A percentile compares a stretch with the other conserved stretches of the same genome.
Conservation (phyloP, 2,113 vertebrate genomes). For the Elaphurus davidianus region DNA sequence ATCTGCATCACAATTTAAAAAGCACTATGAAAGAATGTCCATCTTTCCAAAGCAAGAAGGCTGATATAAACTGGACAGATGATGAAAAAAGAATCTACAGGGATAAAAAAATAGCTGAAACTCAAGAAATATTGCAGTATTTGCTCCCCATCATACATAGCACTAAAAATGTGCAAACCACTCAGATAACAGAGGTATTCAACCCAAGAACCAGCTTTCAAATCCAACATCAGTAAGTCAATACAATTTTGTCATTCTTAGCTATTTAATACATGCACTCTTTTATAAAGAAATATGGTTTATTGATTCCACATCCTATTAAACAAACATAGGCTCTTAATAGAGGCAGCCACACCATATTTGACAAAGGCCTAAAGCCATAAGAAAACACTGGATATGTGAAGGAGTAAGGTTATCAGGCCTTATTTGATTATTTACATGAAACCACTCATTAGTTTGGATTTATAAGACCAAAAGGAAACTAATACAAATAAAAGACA, state of each 20-base stretch:
- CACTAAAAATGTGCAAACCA: slow-evolving; percentile 5
- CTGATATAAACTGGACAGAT: slow-evolving; percentile 60
- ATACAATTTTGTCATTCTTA: background rate
- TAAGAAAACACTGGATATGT: background rate
- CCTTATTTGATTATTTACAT: background rate
- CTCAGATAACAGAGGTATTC: slow-evolving; percentile 36
- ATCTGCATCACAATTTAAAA: slow-evolving; percentile 35
- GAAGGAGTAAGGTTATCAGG: background rate
- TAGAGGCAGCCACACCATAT: background rate
- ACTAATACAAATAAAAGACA: background rate
- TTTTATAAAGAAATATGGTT: slow-evolving; percentile 8
- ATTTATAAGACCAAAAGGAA: background rate
- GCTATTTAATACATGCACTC: background rate
- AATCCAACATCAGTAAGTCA: slow-evolving; percentile 43
- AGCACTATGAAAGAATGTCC: slow-evolving; percentile 40
- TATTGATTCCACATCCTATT: background rate
- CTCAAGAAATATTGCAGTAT: slow-evolving; percentile 55
- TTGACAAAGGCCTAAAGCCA: background rate
- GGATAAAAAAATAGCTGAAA: slow-evolving; percentile 47
- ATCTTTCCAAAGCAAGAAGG: slow-evolving; percentile 48
- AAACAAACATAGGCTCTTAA: background rate
- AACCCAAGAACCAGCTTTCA: slow-evolving; percentile 42
- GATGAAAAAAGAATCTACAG: slow-evolving; percentile 61
- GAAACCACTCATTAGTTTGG: background rate
- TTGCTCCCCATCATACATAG: slow-evolving; percentile 55